phyloP scores from a whole-genome alignment of 2,888 invertebrate species.

The Ornithoptera priamus region DNA sequence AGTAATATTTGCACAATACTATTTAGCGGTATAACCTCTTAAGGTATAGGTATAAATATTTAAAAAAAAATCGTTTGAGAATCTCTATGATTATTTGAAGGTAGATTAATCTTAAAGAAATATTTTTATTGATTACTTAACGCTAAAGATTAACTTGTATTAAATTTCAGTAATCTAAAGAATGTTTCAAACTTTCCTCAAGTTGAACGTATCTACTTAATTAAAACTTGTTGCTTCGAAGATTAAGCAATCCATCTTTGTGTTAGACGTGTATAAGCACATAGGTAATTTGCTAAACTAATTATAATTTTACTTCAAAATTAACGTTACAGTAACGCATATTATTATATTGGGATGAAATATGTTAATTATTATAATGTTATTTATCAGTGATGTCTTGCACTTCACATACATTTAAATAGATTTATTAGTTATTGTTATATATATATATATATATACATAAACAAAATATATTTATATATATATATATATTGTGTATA shows the following conservation, averaged over 20 bases:
- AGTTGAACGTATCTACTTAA: slow-evolving; percentile 57
- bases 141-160: slow-evolving; percentile 7
- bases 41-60: too few species aligned
- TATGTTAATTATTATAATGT: background rate
- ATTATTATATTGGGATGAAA: background rate
- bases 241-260: slow-evolving; percentile 34
- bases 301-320: background rate
- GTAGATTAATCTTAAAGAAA: background rate
- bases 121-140: slow-evolving; percentile 13
- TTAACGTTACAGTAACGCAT: background rate
- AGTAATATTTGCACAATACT: too few species aligned
- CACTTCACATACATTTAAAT: too few species aligned
- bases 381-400: too few species aligned
- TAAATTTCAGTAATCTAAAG: slow-evolving; percentile 14
- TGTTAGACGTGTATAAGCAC: background rate
- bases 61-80: too few species aligned
- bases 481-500: too few species aligned
- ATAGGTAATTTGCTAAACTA: slow-evolving; percentile 1
- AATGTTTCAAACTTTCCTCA: slow-evolving; percentile 52
- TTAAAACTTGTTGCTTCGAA: slow-evolving; percentile 59
- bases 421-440: too few species aligned
- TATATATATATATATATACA: too few species aligned
- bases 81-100: background rate
- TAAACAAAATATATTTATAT: too few species aligned
- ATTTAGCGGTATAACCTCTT: too few species aligned